Evolutionary conservation across 2,797 vertebrate genomes (phyloP).

Genomic region (Geotrypetes seraphini): DNA sequence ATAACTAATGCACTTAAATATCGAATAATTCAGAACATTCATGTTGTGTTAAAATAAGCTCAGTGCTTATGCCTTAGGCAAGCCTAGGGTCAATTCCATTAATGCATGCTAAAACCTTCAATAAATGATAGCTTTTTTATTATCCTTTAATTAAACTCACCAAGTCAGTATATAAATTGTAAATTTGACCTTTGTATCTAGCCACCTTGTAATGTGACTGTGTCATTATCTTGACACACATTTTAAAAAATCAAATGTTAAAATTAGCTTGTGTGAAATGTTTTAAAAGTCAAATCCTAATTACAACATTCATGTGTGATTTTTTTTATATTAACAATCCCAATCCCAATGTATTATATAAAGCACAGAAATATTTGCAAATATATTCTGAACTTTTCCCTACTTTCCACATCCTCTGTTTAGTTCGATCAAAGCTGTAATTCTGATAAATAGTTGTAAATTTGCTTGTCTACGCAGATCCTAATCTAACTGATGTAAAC

Average conservation of each 20-base stretch:
- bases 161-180: slow-evolving; percentile 24
- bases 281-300: slow-evolving; percentile 7
- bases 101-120: slow-evolving; percentile 29
- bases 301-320: not conserved
- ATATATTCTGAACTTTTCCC: too few species aligned
- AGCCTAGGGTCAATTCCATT: slow-evolving; percentile 27
- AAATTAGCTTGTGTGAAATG: not conserved
- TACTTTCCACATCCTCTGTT: too few species aligned
- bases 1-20: not conserved
- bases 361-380: too few species aligned
- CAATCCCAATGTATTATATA: too few species aligned
- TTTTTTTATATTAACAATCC: slow-evolving; percentile 1
- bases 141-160: slow-evolving; percentile 36
- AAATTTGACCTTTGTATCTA: slow-evolving; percentile 23
- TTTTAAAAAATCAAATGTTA: slow-evolving; percentile 15
- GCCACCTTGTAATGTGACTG: slow-evolving; percentile 25
- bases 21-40: not conserved
- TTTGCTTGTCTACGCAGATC: too few species aligned
- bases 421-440: too few species aligned
- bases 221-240: slow-evolving; percentile 7
- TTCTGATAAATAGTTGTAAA: too few species aligned
- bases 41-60: slow-evolving; percentile 2
- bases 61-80: slow-evolving; percentile 11
- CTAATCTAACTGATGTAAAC: too few species aligned
- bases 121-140: slow-evolving; percentile 36